Evolutionary conservation across 2,888 invertebrate genomes (phyloP).

Genomic region (Lasiommata megera): DNA sequence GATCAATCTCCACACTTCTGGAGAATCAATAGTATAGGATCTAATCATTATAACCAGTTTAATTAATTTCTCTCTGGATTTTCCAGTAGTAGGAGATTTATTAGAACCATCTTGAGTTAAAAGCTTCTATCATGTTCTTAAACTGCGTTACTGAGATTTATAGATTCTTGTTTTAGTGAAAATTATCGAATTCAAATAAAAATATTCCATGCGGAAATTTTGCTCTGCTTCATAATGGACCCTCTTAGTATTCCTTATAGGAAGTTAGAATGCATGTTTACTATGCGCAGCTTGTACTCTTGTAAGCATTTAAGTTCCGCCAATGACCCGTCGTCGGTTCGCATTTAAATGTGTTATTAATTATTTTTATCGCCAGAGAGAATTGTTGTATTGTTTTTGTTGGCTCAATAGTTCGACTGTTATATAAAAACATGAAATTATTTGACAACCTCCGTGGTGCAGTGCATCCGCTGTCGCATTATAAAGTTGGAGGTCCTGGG

Average conservation of each 20-base stretch:
- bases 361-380: conserved; percentile 4
- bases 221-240: conserved; percentile 12
- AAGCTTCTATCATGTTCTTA: too few species aligned
- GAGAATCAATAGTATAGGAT: too few species aligned
- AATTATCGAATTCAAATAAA: background rate
- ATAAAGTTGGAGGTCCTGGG: too few species aligned
- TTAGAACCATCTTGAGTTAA: too few species aligned
- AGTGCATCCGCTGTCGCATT: too few species aligned
- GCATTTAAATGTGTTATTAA: conserved; percentile 28
- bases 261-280: conserved; percentile 20
- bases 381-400: background rate
- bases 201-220: conserved; percentile 18
- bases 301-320: conserved; percentile 20
- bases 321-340: conserved; percentile 20
- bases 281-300: conserved; percentile 16
- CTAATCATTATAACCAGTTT: too few species aligned
- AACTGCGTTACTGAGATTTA: too few species aligned
- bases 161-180: too few species aligned
- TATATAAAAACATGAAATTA: background rate
- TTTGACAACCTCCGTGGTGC: too few species aligned
- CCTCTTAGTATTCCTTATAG: conserved; percentile 22
- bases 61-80: too few species aligned
- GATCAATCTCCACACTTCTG: too few species aligned
- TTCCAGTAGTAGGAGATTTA: too few species aligned
- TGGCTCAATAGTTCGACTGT: background rate